These are phyloP conservation scores for Bradypus variegatus DNA, from an alignment of 2,797 vertebrate species.

Conservation along the genomic window DNA sequence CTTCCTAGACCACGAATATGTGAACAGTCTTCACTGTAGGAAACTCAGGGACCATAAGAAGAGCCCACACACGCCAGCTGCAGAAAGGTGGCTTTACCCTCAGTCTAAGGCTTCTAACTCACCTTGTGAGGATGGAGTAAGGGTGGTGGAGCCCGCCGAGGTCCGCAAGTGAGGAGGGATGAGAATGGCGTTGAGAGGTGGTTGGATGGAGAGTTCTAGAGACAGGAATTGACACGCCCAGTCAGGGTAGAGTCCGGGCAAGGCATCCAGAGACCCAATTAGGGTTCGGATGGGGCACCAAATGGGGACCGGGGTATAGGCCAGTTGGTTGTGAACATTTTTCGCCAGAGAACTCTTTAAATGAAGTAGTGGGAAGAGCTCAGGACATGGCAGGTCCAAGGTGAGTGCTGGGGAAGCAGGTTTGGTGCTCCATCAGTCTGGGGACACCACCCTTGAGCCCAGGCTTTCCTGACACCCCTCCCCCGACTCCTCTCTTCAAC, in stretches of 20 bases:
- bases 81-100: not conserved
- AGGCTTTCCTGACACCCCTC: not conserved
- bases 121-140: constrained; percentile 51
- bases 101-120: not conserved
- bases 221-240: constrained; percentile 20
- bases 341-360: not conserved
- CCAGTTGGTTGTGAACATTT: not conserved
- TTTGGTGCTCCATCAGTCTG: not conserved
- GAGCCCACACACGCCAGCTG: not conserved
- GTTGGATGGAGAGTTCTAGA: constrained; percentile 91
- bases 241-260: not conserved
- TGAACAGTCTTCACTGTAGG: not conserved
- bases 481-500: not conserved
- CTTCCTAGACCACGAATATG: not conserved
- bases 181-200: constrained; percentile 89
- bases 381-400: not conserved
- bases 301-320: not conserved
- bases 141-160: constrained; percentile 78
- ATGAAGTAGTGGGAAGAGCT: not conserved
- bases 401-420: not conserved
- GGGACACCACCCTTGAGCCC: not conserved
- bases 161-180: constrained; percentile 91
- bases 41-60: not conserved
- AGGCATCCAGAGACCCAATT: not conserved
- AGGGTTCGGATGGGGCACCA: not conserved